Evolutionary conservation across 1,140 invertebrate genomes (phyloP).

Genomic region (Drosophila sp.): DNA sequence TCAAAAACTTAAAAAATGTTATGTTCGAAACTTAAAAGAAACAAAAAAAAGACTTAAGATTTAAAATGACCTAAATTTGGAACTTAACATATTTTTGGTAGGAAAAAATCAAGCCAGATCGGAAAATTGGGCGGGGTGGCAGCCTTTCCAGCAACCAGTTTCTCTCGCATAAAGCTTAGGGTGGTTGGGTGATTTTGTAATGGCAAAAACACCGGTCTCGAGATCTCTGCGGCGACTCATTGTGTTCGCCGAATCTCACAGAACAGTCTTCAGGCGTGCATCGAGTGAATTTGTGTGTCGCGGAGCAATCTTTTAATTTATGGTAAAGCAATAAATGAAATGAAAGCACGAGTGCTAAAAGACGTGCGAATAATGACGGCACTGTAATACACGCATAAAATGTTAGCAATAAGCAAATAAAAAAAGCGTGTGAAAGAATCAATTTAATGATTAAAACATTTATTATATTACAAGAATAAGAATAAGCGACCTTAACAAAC

Average conservation of each 20-base stretch:
- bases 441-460: neutral
- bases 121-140: no score
- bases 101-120: no score
- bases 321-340: conserved; percentile 30
- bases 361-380: conserved; percentile 8
- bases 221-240: conserved; percentile 26
- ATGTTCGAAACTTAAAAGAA: no score
- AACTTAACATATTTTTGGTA: no score
- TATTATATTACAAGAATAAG: neutral
- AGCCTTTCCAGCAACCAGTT: no score
- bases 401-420: neutral
- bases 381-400: neutral
- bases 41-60: no score
- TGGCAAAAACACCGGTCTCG: conserved; percentile 45
- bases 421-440: neutral
- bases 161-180: conserved; percentile 23
- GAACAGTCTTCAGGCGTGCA: conserved; percentile 34
- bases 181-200: neutral
- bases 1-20: no score
- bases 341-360: conserved; percentile 8
- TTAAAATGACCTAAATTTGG: no score
- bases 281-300: conserved; percentile 25
- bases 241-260: conserved; percentile 5
- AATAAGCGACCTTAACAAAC: neutral
- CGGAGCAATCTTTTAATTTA: neutral